Percentiles rank a stretch among this genome's conserved stretches.
Conservation (phyloP, 2,797 vertebrate species). For the Eremophila alpestris region DNA sequence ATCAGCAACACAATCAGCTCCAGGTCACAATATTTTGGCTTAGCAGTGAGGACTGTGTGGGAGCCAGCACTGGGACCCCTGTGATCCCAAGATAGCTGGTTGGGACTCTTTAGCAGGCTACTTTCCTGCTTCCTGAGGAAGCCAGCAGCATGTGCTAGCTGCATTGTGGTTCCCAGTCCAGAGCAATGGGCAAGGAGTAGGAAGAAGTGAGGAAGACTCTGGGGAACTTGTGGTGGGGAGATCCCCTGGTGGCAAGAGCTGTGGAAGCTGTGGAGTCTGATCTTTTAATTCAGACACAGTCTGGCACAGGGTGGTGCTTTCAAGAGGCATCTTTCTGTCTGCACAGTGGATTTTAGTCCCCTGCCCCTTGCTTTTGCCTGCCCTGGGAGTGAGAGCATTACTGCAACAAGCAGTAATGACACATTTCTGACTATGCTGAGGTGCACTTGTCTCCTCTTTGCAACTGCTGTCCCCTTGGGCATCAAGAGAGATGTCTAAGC, state of each 20-base stretch:
- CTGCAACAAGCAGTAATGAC: neutral
- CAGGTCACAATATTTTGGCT: neutral
- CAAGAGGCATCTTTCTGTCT: neutral
- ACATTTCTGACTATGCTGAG: neutral
- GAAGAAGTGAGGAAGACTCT: neutral
- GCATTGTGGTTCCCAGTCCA: neutral
- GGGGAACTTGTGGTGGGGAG: neutral
- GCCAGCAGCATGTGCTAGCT: neutral
- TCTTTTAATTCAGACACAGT: neutral
- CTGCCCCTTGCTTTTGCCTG: neutral
- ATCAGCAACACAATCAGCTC: neutral
- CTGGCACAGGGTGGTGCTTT: neutral
- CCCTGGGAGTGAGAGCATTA: neutral
- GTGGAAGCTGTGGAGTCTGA: neutral
- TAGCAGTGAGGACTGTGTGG: neutral
- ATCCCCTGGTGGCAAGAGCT: neutral
- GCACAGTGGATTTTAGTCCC: neutral
- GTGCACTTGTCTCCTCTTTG: neutral
- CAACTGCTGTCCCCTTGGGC: neutral
- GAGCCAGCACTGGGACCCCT: neutral
- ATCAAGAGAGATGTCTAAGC: neutral
- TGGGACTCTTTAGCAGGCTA: neutral
- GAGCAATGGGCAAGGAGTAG: neutral
- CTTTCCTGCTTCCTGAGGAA: neutral
- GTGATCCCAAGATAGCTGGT: neutral